A percentile compares a stretch with the other conserved stretches of the same genome.
Conservation (phyloP, 2,888 invertebrate genomes). For the Xestia xanthographa region DNA sequence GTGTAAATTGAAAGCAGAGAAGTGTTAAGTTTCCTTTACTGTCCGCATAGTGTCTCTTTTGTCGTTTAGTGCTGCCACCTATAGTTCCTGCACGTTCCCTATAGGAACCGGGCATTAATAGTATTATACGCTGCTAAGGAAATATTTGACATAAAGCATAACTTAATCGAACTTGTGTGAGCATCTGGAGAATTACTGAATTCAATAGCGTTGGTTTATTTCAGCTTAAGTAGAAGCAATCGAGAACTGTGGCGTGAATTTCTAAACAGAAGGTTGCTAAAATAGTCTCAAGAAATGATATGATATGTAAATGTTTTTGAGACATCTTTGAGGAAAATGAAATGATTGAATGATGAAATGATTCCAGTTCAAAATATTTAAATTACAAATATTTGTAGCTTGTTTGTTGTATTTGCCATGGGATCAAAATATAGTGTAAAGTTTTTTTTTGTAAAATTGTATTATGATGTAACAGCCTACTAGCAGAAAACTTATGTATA, state of each 20-base stretch:
- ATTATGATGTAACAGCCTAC: not conserved
- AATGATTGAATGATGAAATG: slow-evolving; percentile 18
- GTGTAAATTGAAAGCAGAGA: too few relatives aligned
- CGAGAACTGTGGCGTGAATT: slow-evolving; percentile 8
- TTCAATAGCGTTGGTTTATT: not conserved
- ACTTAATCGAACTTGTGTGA: slow-evolving; percentile 1
- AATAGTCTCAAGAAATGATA: not conserved
- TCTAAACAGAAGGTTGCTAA: not conserved
- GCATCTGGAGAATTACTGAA: slow-evolving; percentile 1
- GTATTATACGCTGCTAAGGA: slow-evolving; percentile 22
- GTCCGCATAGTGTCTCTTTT: too few relatives aligned
- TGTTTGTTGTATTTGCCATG: not conserved
- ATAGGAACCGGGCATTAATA: too few relatives aligned
- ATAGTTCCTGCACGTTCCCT: too few relatives aligned
- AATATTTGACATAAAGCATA: not conserved
- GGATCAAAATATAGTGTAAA: not conserved
- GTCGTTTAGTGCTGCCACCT: too few relatives aligned
- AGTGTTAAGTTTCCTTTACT: too few relatives aligned
- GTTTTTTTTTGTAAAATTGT: not conserved
- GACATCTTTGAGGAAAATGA: not conserved
- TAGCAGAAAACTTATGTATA: not conserved
- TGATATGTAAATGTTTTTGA: not conserved
- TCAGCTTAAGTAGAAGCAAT: slow-evolving; percentile 1
- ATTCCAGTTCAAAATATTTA: slow-evolving; percentile 13
- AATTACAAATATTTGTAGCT: slow-evolving; percentile 8